Conservation (phyloP, 2,888 invertebrate genomes). For the Chrysopilus asiliformis region DNA sequence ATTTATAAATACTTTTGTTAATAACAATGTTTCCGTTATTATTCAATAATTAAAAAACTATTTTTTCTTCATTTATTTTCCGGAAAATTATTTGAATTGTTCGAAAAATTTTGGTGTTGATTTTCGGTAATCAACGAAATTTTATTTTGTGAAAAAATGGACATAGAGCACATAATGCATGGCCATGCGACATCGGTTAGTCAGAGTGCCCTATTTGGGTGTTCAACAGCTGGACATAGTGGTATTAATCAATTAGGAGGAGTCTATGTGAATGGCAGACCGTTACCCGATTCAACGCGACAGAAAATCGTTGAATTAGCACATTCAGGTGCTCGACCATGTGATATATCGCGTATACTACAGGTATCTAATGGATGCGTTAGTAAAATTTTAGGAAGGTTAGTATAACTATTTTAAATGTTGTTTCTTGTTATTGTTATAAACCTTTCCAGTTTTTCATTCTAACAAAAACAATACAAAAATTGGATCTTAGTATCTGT, state of each 20-base stretch:
- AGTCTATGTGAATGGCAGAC: constrained; percentile 97
- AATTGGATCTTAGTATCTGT: too few species aligned
- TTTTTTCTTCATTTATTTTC: too few species aligned
- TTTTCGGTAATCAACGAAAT: too few species aligned
- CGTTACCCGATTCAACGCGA: constrained; percentile 92
- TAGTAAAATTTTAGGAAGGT: constrained; percentile 97
- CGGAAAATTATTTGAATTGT: too few species aligned
- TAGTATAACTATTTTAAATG: too few species aligned
- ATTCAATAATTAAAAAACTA: too few species aligned
- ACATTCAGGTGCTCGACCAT: constrained; percentile 93
- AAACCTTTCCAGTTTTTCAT: too few species aligned
- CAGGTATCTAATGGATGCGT: constrained; percentile 99
- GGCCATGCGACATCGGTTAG: constrained; percentile 47
- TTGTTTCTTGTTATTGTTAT: too few species aligned
- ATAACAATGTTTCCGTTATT: too few species aligned
- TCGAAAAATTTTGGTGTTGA: constrained; percentile 2
- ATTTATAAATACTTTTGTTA: too few species aligned
- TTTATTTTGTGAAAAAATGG: too few species aligned
- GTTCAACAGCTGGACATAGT: constrained; percentile 86
- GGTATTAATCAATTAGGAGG: constrained; percentile 99
- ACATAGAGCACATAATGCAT: constrained; percentile 57
- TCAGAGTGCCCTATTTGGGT: constrained; percentile 65
- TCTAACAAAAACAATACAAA: too few species aligned
- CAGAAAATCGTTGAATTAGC: constrained; percentile 99
- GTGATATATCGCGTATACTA: constrained; percentile 96